Base-by-base conservation (phyloP, 2,797 vertebrate genomes). In the Lacerta bilineata region DNA sequence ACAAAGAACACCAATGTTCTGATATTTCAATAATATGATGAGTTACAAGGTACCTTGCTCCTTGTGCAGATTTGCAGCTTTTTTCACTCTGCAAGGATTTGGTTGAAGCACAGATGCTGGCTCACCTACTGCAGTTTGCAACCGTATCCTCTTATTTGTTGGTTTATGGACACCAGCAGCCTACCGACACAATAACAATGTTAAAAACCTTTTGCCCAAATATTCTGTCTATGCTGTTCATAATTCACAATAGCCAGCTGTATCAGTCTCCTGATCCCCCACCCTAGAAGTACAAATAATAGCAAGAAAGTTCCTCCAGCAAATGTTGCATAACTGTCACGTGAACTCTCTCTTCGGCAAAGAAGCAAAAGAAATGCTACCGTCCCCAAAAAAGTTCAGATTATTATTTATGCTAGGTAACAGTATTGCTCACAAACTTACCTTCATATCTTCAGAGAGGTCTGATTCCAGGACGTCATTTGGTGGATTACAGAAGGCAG, bases 61-160 rank as follows among this genome's bases (percentile, higher is more conserved):
- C 80, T 94, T 95, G 91, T 95, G 94, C 69, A 91, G 90, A 66
- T 85, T 76, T 90, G 91, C 96, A 90, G 84, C 92, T 96, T 96
- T 97, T 93, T 91, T 75, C 72, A 95, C 91, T 95, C 97, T 96
- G 88, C 97, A 97, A 78, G 97, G 96, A 91, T 98, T 97, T 95
- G 97, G 95, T 87, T 97, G 97, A 93, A 98, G 96, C 79, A 98
- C 97, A 85, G 97, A 97, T 46, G 97, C 95, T 88, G 95, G 96
- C 92, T 97, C 97, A 94, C 96, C 96, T 33, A 95, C 95, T 94
- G 92, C 93, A 79, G 90, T 92, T 39, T 88, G 82, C 85, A 95
- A 94, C 74, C 94, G 96, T 92, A 89, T 92, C 93, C 96, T 97
- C 92, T 96, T 96, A 94, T 93, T 96, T 74, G 87, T 88, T 90